Percentiles rank a stretch among this genome's conserved stretches.
These are phyloP conservation scores for Malurus alboscapulatus DNA, from an alignment of 2,113 vertebrate species.

Conservation along the genomic window DNA sequence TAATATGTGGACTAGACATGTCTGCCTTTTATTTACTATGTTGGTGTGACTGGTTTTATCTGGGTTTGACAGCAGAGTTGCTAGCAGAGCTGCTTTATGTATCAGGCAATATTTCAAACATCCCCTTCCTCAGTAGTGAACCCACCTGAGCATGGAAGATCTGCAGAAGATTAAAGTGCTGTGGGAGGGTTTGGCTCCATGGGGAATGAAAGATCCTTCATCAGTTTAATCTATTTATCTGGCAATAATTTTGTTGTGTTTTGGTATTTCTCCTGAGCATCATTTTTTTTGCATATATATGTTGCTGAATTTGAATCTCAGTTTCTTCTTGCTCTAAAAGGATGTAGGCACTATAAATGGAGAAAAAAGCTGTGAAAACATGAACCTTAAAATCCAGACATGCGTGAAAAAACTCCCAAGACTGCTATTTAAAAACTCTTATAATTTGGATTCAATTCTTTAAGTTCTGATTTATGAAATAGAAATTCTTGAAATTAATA, in stretches of 20 bases:
- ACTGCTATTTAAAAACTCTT: background rate
- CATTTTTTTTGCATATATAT: background rate
- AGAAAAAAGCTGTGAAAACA: background rate
- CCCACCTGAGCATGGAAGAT: accelerated
- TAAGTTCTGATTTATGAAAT: background rate
- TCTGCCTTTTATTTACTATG: background rate
- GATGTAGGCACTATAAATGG: background rate
- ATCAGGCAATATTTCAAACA: background rate
- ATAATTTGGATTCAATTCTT: background rate
- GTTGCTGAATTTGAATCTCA: background rate
- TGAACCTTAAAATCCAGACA: background rate
- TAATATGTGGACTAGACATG: background rate
- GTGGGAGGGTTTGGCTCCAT: background rate
- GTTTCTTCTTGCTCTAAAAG: background rate
- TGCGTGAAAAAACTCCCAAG: background rate
- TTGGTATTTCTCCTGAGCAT: background rate
- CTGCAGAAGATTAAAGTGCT: background rate
- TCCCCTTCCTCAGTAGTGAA: background rate
- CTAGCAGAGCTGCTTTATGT: background rate
- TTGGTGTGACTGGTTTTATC: background rate
- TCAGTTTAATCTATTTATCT: background rate
- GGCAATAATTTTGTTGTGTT: background rate
- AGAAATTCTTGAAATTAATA: background rate
- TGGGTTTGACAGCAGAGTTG: background rate
- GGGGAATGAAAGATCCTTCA: background rate